A percentile compares a stretch with the other conserved stretches of the same genome.
These are phyloP conservation scores for Myodes glareolus DNA, from an alignment of 2,113 vertebrate genomes.

Conservation along the genomic window DNA sequence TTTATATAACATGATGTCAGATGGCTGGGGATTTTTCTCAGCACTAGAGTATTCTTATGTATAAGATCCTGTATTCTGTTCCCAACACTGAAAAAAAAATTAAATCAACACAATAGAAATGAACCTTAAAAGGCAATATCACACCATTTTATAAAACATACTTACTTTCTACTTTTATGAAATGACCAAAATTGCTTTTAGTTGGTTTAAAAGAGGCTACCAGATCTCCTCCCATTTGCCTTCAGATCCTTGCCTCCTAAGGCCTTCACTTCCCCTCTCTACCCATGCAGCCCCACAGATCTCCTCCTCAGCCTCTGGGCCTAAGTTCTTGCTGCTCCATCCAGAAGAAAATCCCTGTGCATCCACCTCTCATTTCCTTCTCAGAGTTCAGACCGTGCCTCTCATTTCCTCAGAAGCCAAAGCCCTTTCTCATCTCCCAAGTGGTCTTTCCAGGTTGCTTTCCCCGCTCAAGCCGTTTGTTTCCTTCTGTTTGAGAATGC, in stretches of 20 bases:
- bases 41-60: neutral
- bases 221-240: neutral
- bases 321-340: neutral
- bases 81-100: neutral
- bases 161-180: neutral
- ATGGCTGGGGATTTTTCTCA: neutral
- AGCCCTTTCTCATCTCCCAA: neutral
- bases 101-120: neutral
- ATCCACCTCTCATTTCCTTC: neutral
- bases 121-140: neutral
- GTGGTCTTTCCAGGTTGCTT: neutral
- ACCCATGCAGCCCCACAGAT: neutral
- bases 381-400: neutral
- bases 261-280: neutral
- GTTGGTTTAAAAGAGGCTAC: neutral
- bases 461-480: neutral
- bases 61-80: neutral
- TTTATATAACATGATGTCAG: neutral
- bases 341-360: neutral
- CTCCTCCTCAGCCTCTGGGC: neutral
- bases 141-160: neutral
- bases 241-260: neutral
- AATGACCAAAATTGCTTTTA: neutral
- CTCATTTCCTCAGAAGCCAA: constrained; percentile 30
- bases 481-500: neutral